Evolutionary conservation across 2,113 vertebrate genomes (phyloP).

Genomic region (Trichechus manatus): DNA sequence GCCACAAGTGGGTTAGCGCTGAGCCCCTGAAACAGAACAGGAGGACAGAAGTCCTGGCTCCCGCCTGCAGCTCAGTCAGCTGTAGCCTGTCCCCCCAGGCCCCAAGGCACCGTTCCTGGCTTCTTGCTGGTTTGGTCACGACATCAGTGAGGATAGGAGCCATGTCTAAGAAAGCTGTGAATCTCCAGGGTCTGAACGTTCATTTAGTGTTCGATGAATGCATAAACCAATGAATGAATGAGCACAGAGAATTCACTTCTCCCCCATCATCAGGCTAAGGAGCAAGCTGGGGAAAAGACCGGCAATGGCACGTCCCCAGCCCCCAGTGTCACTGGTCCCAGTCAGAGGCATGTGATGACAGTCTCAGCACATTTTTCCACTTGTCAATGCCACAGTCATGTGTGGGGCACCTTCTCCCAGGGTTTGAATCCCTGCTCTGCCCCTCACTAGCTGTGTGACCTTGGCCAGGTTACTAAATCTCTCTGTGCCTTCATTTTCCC

Average conservation of each 20-base stretch:
- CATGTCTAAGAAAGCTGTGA: fast-evolving
- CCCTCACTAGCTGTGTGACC: background rate
- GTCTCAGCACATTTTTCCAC: background rate
- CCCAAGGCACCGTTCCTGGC: fast-evolving
- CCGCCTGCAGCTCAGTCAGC: fast-evolving
- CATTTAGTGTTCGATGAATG: no score
- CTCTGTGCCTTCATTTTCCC: background rate
- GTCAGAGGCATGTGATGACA: fast-evolving
- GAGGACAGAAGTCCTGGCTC: fast-evolving
- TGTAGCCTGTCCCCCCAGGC: no score
- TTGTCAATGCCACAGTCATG: fast-evolving
- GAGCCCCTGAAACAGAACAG: background rate
- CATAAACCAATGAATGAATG: background rate
- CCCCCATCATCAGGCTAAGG: background rate
- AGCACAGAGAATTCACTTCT: background rate
- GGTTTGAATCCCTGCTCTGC: background rate
- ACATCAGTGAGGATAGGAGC: no score
- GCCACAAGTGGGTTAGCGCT: fast-evolving
- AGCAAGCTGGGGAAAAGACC: background rate
- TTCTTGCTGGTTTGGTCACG: fast-evolving
- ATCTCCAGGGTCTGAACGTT: background rate
- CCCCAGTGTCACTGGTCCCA: background rate
- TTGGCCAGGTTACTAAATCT: background rate
- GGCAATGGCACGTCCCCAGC: fast-evolving
- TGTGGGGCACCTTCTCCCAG: no score